These are phyloP conservation scores for Micromesistius poutassou DNA, from an alignment of 2,797 vertebrate species.

Conservation along the genomic window DNA sequence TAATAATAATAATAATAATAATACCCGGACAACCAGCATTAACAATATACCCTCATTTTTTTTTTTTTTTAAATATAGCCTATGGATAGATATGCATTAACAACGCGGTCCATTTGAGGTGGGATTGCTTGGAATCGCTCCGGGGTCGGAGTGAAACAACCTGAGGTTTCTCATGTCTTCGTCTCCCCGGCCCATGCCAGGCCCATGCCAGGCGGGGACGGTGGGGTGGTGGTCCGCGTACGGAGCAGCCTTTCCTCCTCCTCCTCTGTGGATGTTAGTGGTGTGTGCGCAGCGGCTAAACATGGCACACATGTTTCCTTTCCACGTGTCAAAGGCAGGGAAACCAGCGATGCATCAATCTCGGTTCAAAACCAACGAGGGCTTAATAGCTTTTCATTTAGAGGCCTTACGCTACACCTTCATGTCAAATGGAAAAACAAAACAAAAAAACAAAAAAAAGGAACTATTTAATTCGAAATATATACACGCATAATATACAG, in stretches of 20 bases:
- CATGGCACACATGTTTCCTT: conserved; percentile 81
- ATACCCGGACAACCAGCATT: conserved; percentile 86
- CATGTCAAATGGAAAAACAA: conserved; percentile 84
- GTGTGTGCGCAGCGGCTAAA: conserved; percentile 60
- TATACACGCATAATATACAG: conserved; percentile 98
- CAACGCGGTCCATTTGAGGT: conserved; percentile 70
- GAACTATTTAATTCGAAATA: conserved; percentile 91
- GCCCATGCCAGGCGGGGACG: conserved; percentile 27
- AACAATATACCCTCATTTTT: conserved; percentile 78
- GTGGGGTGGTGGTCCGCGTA: not conserved
- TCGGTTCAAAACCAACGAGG: conserved; percentile 82
- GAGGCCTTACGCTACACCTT: conserved; percentile 74
- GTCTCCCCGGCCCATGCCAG: conserved; percentile 56
- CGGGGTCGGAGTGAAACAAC: conserved; percentile 85
- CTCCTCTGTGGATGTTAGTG: not conserved
- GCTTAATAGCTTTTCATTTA: conserved; percentile 89
- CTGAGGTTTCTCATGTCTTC: conserved; percentile 83
- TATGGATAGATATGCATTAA: conserved; percentile 66
- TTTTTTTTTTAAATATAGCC: conserved; percentile 68
- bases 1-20: conserved; percentile 53
- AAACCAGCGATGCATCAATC: conserved; percentile 69
- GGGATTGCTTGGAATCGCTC: conserved; percentile 80
- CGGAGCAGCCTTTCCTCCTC: not conserved
- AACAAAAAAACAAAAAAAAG: too few species aligned
- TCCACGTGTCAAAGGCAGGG: conserved; percentile 69